Conservation (phyloP, 2,888 invertebrate species). For the Eristalinus aeneus region DNA sequence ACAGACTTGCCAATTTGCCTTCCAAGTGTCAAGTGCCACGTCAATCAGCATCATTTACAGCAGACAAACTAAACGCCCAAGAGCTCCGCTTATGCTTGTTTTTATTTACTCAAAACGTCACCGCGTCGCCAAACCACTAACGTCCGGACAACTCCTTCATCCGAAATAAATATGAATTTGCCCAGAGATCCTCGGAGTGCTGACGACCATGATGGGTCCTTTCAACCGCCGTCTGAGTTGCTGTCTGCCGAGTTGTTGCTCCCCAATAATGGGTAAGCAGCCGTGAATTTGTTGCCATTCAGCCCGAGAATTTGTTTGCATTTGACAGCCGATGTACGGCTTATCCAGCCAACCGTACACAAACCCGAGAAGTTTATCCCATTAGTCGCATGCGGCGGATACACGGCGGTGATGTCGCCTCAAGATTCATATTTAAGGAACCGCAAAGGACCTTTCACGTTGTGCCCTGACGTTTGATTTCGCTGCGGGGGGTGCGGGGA, state of each 20-base stretch:
- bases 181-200: neutral
- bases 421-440: slow-evolving; percentile 20
- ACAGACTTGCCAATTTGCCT: neutral
- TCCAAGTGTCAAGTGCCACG: neutral
- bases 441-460: neutral
- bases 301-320: slow-evolving; percentile 7
- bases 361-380: neutral
- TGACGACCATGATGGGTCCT: neutral
- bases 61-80: neutral
- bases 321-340: slow-evolving; percentile 11
- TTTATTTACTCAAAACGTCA: neutral
- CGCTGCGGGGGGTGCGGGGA: neutral
- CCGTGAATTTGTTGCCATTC: neutral
- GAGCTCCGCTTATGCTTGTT: neutral
- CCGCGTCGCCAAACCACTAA: neutral
- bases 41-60: neutral
- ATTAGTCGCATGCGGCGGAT: slow-evolving; percentile 12
- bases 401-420: neutral
- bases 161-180: neutral
- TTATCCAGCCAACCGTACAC: slow-evolving; percentile 2
- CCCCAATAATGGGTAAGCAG: neutral
- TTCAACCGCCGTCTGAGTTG: neutral
- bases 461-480: neutral
- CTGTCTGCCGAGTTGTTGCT: neutral
- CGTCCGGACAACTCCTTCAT: neutral